Conservation (phyloP, 2,888 invertebrate species). For the Dastarcus helophoroides region DNA sequence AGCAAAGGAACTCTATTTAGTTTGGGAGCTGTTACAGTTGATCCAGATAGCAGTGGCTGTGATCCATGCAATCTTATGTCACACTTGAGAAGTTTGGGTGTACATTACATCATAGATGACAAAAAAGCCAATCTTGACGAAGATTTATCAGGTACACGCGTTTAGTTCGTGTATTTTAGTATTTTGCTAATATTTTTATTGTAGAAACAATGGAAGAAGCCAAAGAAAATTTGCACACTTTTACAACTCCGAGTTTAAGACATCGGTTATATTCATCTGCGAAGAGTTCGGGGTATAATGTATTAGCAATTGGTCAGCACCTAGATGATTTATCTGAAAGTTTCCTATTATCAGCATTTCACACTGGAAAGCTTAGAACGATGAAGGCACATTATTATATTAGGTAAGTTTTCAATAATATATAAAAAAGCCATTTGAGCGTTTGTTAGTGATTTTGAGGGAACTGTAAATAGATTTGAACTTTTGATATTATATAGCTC, state of each 20-base stretch:
- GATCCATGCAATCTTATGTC: constrained; percentile 54
- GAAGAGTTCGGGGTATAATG: constrained; percentile 67
- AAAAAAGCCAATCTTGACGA: constrained; percentile 23
- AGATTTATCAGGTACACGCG: constrained; percentile 25
- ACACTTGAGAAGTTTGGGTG: constrained; percentile 59
- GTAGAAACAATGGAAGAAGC: constrained; percentile 43
- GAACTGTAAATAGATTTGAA: no score
- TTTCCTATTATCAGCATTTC: constrained; percentile 70
- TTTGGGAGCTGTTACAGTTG: constrained; percentile 64
- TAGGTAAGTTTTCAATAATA: constrained; percentile 39
- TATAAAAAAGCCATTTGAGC: no score
- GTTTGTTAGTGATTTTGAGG: no score
- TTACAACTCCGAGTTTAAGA: constrained; percentile 60
- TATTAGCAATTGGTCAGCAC: constrained; percentile 78
- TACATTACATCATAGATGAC: constrained; percentile 66
- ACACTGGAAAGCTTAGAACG: constrained; percentile 65
- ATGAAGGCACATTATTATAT: constrained; percentile 73
- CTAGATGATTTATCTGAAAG: constrained; percentile 74
- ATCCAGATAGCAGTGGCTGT: constrained; percentile 46
- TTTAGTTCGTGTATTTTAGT: no score
- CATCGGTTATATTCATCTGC: constrained; percentile 67
- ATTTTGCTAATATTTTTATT: constrained; percentile 18
- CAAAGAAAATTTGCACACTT: constrained; percentile 44
- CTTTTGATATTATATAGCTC: no score
- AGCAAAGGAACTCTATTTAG: constrained; percentile 66